Evolutionary conservation across 2,797 vertebrate species (phyloP).

Genomic region (Tenualosa ilisha): DNA sequence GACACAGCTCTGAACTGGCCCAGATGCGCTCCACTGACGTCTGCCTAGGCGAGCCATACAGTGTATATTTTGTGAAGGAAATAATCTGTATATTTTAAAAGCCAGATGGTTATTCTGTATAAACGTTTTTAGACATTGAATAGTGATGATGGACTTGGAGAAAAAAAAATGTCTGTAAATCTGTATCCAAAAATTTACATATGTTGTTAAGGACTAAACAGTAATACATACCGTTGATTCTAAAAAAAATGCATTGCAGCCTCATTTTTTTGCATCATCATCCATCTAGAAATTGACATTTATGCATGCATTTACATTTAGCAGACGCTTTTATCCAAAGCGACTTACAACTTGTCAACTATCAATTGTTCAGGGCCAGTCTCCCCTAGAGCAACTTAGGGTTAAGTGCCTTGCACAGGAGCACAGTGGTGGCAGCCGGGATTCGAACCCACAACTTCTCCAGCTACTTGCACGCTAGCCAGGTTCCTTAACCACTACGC

Average conservation of each 20-base stretch:
- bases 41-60: constrained; percentile 40
- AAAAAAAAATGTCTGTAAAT: constrained; percentile 77
- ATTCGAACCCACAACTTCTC: too few species aligned
- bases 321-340: too few species aligned
- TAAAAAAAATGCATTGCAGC: constrained; percentile 48
- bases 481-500: too few species aligned
- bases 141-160: constrained; percentile 42
- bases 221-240: constrained; percentile 72
- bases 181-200: constrained; percentile 76
- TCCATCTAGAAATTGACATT: not conserved
- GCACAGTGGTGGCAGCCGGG: too few species aligned
- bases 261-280: constrained; percentile 34
- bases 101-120: constrained; percentile 77
- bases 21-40: not conserved
- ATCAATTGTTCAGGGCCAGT: too few species aligned
- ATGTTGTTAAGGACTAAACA: constrained; percentile 71
- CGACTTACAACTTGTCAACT: too few species aligned
- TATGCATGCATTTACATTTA: too few species aligned
- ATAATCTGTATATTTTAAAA: constrained; percentile 86
- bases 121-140: constrained; percentile 79
- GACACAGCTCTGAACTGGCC: not conserved
- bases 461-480: too few species aligned
- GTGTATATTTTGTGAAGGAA: constrained; percentile 79
- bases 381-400: too few species aligned
- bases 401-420: too few species aligned